Percentiles rank a stretch among this genome's conserved stretches.
Conservation (phyloP, 2,113 vertebrate genomes). For the Triplophysa dalaica region DNA sequence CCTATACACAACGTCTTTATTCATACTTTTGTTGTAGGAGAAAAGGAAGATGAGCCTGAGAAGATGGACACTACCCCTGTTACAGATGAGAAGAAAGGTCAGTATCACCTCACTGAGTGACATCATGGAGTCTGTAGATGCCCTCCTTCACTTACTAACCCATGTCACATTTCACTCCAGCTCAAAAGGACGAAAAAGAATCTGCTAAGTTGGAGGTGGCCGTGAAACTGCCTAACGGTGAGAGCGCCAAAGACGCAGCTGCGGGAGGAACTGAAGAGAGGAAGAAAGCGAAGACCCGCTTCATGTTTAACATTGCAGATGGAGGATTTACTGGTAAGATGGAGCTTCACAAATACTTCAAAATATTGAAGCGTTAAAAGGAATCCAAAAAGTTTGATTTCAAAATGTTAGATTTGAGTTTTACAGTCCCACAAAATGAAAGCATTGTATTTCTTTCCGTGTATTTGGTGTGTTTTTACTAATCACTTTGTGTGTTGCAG, state of each 20-base stretch:
- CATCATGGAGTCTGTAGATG: not conserved
- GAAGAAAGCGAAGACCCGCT: conserved; percentile 86
- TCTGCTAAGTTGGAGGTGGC: conserved; percentile 78
- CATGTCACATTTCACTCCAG: conserved; percentile 30
- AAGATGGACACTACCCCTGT: conserved; percentile 59
- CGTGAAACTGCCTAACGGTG: conserved; percentile 90
- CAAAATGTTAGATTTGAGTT: too few species aligned
- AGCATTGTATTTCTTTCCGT: not conserved
- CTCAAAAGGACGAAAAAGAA: conserved; percentile 76
- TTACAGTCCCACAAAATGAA: too few species aligned
- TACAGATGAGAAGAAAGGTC: conserved; percentile 69
- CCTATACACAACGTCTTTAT: not conserved
- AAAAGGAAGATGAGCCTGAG: conserved; percentile 64
- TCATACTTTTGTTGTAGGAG: conserved; percentile 40
- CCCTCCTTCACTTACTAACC: not conserved
- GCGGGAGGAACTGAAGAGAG: conserved; percentile 74
- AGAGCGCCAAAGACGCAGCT: conserved; percentile 77
- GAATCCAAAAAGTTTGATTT: too few species aligned
- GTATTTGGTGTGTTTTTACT: not conserved
- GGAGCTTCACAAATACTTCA: not conserved
- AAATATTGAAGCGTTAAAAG: too few species aligned
- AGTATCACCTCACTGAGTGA: not conserved
- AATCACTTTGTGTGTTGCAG: conserved; percentile 63
- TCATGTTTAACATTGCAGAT: conserved; percentile 99
- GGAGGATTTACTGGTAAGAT: conserved; percentile 93